Evolutionary conservation across 35 echinoderm and acorn worm genomes (phyloP).

Genomic region (Eucidaris tribuloides): DNA sequence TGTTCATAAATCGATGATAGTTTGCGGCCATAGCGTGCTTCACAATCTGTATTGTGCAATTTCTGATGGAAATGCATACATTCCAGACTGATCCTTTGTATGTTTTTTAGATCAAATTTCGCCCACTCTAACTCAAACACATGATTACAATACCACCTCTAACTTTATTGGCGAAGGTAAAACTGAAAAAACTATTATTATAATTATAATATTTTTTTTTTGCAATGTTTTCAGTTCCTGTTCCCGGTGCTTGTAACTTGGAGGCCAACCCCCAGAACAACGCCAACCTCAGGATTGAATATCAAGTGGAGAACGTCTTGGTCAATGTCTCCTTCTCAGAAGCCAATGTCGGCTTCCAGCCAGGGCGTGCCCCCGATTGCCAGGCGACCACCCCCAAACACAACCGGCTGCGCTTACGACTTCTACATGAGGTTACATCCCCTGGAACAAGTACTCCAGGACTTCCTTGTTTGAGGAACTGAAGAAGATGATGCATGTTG

Average conservation of each 20-base stretch:
- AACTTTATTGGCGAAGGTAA: too few species aligned
- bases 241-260: background rate
- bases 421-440: background rate
- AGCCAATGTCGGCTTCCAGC: background rate
- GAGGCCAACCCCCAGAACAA: background rate
- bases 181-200: too few species aligned
- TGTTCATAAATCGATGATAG: too few species aligned
- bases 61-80: too few species aligned
- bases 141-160: too few species aligned
- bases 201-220: too few species aligned
- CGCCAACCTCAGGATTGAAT: background rate
- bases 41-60: too few species aligned
- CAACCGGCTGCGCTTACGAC: background rate
- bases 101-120: too few species aligned
- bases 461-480: background rate
- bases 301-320: background rate
- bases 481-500: constrained; percentile 5
- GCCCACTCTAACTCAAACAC: too few species aligned
- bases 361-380: background rate
- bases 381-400: background rate
- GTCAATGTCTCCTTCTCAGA: background rate
- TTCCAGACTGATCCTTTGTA: too few species aligned
- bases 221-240: too few species aligned
- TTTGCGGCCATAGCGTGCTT: too few species aligned
- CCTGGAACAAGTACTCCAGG: background rate